These are phyloP conservation scores for Rhabditoides inermis DNA, from an alignment of 2,888 invertebrate genomes.

Conservation along the genomic window DNA sequence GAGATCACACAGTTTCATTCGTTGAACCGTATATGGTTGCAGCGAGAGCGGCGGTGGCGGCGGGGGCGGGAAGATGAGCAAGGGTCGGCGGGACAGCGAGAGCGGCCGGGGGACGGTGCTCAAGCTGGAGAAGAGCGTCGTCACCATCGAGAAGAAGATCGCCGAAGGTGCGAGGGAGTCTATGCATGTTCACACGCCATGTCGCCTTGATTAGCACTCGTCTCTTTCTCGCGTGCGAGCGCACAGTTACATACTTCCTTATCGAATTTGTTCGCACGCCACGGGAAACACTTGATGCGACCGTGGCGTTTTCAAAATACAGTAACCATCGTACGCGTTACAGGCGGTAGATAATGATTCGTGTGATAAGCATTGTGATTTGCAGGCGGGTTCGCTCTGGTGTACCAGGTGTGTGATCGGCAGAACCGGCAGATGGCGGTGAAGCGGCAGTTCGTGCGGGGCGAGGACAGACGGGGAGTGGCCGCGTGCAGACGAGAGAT, in stretches of 20 bases:
- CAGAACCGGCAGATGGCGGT: slow-evolving; percentile 68
- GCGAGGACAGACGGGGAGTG: slow-evolving; percentile 68
- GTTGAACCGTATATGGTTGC: no score
- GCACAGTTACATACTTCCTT: neutral
- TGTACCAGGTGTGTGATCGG: slow-evolving; percentile 73
- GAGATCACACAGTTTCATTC: no score
- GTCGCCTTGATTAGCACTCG: no score
- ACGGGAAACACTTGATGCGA: neutral
- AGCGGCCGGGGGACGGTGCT: slow-evolving; percentile 19
- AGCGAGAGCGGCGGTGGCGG: no score
- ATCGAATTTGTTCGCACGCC: neutral
- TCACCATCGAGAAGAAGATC: slow-evolving; percentile 43
- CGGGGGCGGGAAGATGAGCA: no score
- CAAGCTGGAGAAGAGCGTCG: slow-evolving; percentile 36
- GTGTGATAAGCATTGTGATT: neutral
- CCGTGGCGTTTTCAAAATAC: neutral
- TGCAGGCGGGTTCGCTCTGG: slow-evolving; percentile 84
- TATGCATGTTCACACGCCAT: no score
- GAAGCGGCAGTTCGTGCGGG: slow-evolving; percentile 84
- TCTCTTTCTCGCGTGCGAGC: neutral
- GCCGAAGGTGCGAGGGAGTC: slow-evolving; percentile 47
- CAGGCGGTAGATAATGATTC: no score
- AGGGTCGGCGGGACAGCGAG: no score
- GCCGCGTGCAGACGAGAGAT: slow-evolving; percentile 80
- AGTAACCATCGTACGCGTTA: no score